phyloP scores from a whole-genome alignment of 1,140 invertebrate species.

The Bombus polaris region DNA sequence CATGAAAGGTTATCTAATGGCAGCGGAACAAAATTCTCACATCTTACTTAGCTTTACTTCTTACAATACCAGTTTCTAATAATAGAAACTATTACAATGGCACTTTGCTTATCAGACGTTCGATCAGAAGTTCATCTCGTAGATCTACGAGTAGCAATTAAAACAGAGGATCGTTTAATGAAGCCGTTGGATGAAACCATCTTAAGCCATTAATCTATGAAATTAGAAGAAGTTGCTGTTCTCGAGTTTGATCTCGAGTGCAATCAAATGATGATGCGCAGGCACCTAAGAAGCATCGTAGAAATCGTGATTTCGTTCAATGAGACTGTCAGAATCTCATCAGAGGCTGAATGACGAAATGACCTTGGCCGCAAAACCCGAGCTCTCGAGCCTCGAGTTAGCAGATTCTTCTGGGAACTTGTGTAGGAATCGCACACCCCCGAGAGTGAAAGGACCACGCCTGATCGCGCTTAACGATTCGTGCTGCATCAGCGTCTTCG shows the following conservation, averaged over 20 bases:
- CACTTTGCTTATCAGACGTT: too few relatives aligned
- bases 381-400: slow-evolving; percentile 52
- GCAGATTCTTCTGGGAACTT: slow-evolving; percentile 67
- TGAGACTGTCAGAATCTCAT: slow-evolving; percentile 5
- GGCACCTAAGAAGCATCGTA: background rate
- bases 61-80: background rate
- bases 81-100: too few relatives aligned
- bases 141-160: too few relatives aligned
- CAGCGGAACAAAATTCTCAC: background rate
- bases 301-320: slow-evolving; percentile 2
- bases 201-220: too few relatives aligned
- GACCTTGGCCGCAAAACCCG: slow-evolving; percentile 74
- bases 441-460: slow-evolving; percentile 68
- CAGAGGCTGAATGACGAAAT: slow-evolving; percentile 14
- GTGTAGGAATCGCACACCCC: slow-evolving; percentile 57
- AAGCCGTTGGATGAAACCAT: background rate
- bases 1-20: background rate
- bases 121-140: too few relatives aligned
- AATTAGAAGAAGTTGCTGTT: background rate
- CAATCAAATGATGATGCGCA: background rate
- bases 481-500: slow-evolving; percentile 28
- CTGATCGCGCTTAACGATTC: slow-evolving; percentile 44
- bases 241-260: slow-evolving; percentile 2
- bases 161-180: background rate
- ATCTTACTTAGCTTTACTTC: background rate